Evolutionary conservation across 2,113 vertebrate species (phyloP).

Genomic region (Caranx ignobilis): DNA sequence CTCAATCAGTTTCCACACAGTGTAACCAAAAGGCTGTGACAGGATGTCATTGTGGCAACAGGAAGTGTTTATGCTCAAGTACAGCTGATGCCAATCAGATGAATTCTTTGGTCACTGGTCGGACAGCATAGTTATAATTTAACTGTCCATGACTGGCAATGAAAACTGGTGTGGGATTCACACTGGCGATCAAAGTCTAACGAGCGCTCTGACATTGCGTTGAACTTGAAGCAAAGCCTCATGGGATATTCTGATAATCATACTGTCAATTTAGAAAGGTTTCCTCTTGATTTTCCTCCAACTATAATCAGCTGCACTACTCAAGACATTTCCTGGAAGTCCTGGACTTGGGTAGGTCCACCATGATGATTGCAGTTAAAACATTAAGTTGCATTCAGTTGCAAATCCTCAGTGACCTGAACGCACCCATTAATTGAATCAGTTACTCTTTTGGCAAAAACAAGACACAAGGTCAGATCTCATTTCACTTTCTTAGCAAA

Average conservation of each 20-base stretch:
- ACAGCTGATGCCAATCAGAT: slow-evolving; percentile 31
- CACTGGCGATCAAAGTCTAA: not conserved
- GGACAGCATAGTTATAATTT: slow-evolving; percentile 38
- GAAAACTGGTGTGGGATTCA: not conserved
- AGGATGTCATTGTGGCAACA: slow-evolving; percentile 48
- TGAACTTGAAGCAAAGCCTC: not conserved
- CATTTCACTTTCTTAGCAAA: too few relatives aligned
- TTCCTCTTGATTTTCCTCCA: not conserved
- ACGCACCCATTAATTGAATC: too few relatives aligned
- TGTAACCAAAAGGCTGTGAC: slow-evolving; percentile 19
- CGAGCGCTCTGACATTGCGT: slow-evolving; percentile 3
- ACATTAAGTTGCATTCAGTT: not conserved
- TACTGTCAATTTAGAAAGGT: slow-evolving; percentile 1
- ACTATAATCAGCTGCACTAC: not conserved
- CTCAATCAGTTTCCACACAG: slow-evolving; percentile 30
- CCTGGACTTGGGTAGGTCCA: not conserved
- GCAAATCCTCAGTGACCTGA: too few relatives aligned
- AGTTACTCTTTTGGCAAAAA: too few relatives aligned
- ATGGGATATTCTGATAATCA: slow-evolving; percentile 16
- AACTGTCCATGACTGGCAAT: slow-evolving; percentile 30
- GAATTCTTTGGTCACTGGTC: slow-evolving; percentile 13
- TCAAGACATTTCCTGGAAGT: not conserved
- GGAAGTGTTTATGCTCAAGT: slow-evolving; percentile 42
- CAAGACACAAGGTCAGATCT: too few relatives aligned
- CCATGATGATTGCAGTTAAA: not conserved